Evolutionary conservation across 2,113 vertebrate species (phyloP).

Genomic region (Gallinago jamesoni): DNA sequence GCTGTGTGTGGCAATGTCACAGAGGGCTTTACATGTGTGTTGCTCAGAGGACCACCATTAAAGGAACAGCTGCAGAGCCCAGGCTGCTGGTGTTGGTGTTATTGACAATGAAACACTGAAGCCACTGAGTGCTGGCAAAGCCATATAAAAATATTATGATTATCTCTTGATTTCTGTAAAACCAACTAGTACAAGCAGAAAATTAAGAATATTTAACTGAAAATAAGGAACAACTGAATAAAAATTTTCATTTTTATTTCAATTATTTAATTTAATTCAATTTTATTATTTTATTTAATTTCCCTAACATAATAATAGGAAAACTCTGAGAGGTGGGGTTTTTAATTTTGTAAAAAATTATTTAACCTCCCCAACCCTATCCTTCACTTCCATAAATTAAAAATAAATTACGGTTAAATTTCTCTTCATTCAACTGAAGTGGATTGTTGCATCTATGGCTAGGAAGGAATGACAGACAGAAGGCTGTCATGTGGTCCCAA

Average conservation of each 20-base stretch:
- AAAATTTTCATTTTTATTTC: not conserved
- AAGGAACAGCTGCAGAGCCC: not conserved
- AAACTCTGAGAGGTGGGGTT: not conserved
- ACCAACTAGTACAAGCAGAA: not conserved
- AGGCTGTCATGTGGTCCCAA: not conserved
- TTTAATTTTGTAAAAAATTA: not conserved
- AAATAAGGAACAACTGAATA: not conserved
- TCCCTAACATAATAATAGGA: not conserved
- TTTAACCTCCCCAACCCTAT: not conserved
- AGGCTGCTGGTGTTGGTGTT: not conserved
- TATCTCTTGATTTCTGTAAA: not conserved
- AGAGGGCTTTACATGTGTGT: not conserved
- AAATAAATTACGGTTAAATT: not conserved
- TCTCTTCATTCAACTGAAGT: not conserved
- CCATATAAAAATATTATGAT: not conserved
- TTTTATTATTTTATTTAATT: not conserved
- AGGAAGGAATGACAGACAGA: not conserved
- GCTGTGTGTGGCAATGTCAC: not conserved
- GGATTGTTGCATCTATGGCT: not conserved
- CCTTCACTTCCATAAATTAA: not conserved
- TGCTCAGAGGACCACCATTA: not conserved
- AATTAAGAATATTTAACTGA: not conserved
- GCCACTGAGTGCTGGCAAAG: not conserved
- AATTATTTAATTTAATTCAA: no score
- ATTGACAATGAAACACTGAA: not conserved